These are phyloP conservation scores for Tauraco hartlaubi DNA, from an alignment of 2,797 vertebrate genomes.

Conservation along the genomic window DNA sequence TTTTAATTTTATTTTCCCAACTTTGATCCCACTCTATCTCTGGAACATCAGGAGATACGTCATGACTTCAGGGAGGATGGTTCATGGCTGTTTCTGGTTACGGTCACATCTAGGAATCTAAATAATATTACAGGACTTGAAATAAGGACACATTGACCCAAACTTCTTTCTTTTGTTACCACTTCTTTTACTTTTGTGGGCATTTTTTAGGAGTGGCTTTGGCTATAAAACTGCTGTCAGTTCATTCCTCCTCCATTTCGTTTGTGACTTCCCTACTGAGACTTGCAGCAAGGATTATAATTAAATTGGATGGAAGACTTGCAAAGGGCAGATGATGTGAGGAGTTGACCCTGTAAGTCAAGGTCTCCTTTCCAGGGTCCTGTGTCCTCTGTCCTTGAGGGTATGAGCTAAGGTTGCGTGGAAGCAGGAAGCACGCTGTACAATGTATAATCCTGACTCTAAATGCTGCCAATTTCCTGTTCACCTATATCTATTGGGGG, in stretches of 20 bases:
- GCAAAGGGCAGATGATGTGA: neutral
- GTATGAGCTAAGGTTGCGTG: neutral
- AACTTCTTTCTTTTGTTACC: neutral
- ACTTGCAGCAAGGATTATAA: neutral
- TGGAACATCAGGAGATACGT: conserved; percentile 4
- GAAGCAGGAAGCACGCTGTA: neutral
- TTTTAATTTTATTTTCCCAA: neutral
- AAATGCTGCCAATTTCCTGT: neutral
- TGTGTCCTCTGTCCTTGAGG: neutral
- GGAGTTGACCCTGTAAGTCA: neutral
- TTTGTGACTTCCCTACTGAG: neutral
- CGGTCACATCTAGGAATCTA: neutral
- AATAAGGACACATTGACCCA: neutral
- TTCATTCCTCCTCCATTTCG: neutral
- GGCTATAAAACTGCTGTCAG: neutral
- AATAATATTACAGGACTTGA: neutral
- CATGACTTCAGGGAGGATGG: neutral
- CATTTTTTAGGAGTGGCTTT: neutral
- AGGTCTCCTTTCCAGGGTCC: neutral
- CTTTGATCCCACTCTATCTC: neutral
- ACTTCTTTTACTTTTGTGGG: neutral
- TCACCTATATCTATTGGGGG: accelerated
- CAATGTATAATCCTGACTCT: neutral
- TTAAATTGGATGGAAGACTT: neutral
- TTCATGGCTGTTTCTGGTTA: neutral